These are phyloP conservation scores for Argentina silus DNA, from an alignment of 2,797 vertebrate genomes.

Conservation along the genomic window DNA sequence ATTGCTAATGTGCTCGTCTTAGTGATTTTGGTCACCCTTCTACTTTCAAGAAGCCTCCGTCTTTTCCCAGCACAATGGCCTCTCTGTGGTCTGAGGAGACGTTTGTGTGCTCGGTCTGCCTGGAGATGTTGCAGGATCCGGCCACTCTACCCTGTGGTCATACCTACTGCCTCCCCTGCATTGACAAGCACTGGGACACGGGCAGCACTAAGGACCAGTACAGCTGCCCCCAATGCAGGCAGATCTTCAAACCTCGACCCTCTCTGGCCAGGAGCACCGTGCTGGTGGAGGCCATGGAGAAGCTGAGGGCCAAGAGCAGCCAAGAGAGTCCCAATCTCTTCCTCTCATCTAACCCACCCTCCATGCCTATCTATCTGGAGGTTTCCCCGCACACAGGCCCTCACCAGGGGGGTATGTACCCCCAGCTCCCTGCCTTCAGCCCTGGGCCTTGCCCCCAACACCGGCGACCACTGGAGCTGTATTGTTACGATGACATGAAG, in stretches of 20 bases:
- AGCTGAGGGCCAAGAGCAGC: slow-evolving; percentile 66
- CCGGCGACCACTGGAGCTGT: slow-evolving; percentile 69
- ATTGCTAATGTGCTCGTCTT: slow-evolving; percentile 41
- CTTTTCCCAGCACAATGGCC: slow-evolving; percentile 54
- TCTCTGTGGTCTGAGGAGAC: slow-evolving; percentile 69
- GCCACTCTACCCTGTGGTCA: slow-evolving; percentile 82
- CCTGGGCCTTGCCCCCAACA: slow-evolving; percentile 68
- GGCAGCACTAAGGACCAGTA: slow-evolving; percentile 49
- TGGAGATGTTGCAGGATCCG: slow-evolving; percentile 77
- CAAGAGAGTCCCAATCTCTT: slow-evolving; percentile 22
- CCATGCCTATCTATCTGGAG: slow-evolving; percentile 58
- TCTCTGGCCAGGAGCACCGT: slow-evolving; percentile 74
- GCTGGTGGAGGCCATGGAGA: slow-evolving; percentile 78
- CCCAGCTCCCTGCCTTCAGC: slow-evolving; percentile 59
- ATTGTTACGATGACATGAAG: slow-evolving; percentile 72
- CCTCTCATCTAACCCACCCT: slow-evolving; percentile 41
- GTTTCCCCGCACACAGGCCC: slow-evolving; percentile 38
- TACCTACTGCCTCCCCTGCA: slow-evolving; percentile 80
- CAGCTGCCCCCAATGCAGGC: slow-evolving; percentile 80
- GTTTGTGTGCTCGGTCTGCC: slow-evolving; percentile 78
- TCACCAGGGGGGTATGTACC: slow-evolving; percentile 63
- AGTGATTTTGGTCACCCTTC: neutral
- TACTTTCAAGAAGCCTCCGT: neutral
- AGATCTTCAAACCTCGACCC: slow-evolving; percentile 76
- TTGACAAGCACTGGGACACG: slow-evolving; percentile 79